A percentile compares a stretch with the other conserved stretches of the same genome.
Conservation (phyloP, 2,797 vertebrate genomes). For the Etheostoma perlongum region DNA sequence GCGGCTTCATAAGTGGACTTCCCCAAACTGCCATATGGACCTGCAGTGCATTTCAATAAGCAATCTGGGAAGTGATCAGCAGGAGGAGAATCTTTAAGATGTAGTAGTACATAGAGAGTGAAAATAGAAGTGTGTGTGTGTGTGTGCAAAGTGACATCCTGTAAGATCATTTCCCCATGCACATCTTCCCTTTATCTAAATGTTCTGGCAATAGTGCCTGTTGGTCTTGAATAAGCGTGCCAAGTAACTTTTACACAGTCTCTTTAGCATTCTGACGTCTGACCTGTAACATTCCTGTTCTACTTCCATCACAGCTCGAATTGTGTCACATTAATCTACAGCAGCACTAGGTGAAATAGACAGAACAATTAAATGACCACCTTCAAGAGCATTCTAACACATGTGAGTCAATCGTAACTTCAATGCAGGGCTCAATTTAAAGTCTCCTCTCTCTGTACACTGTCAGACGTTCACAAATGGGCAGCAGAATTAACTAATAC, state of each 20-base stretch:
- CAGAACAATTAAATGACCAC: too few species aligned
- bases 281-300: background rate
- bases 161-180: background rate
- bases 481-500: too few species aligned
- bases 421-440: too few species aligned
- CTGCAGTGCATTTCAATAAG: background rate
- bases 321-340: background rate
- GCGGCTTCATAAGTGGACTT: background rate
- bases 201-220: background rate
- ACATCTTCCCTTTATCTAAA: background rate
- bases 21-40: background rate
- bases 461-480: too few species aligned
- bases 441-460: too few species aligned
- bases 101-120: background rate
- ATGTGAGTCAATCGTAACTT: too few species aligned
- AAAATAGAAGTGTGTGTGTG: too few species aligned
- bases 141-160: too few species aligned
- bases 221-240: background rate
- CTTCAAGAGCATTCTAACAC: too few species aligned
- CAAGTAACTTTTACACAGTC: background rate
- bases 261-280: too few species aligned
- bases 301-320: background rate
- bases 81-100: background rate
- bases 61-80: background rate
- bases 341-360: too few species aligned